Percentiles rank a stretch among this genome's conserved stretches.
Evolutionary conservation across 2,888 invertebrate species (phyloP).

Genomic region (Melolontha melolontha): DNA sequence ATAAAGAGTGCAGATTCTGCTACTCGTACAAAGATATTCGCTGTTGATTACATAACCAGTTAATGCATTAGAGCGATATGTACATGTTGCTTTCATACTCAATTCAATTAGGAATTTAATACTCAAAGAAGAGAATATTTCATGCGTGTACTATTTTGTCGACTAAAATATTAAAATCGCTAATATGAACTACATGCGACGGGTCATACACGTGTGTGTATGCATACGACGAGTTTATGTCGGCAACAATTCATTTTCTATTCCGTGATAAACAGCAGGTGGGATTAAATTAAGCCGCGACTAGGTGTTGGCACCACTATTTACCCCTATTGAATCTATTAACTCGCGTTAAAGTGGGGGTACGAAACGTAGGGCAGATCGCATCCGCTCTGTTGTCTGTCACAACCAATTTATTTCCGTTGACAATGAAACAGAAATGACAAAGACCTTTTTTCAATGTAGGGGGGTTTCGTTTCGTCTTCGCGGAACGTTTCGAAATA

Average conservation of each 20-base stretch:
- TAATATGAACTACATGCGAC: no score
- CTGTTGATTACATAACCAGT: no score
- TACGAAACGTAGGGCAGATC: not conserved
- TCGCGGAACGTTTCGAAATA: conserved; percentile 3
- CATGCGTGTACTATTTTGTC: no score
- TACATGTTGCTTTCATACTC: no score
- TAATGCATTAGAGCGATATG: no score
- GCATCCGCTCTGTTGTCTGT: conserved; percentile 19
- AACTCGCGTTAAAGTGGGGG: conserved; percentile 16
- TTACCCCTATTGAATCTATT: conserved; percentile 29
- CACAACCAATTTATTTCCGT: conserved; percentile 35
- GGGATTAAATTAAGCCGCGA: conserved; percentile 30
- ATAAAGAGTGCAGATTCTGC: no score
- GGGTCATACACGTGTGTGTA: no score
- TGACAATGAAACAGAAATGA: conserved; percentile 21
- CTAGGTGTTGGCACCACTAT: conserved; percentile 33
- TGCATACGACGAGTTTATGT: no score
- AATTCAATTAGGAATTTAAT: no score
- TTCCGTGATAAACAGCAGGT: conserved; percentile 27
- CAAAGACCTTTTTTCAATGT: conserved; percentile 15
- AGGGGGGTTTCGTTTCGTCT: not conserved
- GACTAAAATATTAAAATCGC: no score
- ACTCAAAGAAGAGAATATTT: no score
- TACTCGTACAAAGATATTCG: no score
- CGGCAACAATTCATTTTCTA: not conserved